A percentile compares a stretch with the other conserved stretches of the same genome.
These are phyloP conservation scores for Manacus vitellinus DNA, from an alignment of 2,113 vertebrate species.

Conservation along the genomic window DNA sequence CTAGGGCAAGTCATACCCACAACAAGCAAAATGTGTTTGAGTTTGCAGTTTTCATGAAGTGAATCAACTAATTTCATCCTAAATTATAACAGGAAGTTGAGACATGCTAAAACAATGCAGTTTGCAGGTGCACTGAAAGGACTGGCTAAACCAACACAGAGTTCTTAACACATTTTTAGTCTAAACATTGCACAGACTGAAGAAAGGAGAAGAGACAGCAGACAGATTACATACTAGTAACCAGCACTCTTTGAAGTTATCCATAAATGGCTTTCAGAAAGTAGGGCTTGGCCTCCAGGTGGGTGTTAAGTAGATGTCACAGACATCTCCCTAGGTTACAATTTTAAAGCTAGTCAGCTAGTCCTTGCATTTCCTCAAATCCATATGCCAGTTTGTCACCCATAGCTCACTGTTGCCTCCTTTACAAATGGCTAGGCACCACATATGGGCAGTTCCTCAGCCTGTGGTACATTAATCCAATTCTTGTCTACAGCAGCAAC, in stretches of 20 bases:
- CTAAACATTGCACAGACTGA: neutral
- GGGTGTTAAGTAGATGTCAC: neutral
- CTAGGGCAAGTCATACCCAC: neutral
- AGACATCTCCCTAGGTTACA: neutral
- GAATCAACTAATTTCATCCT: neutral
- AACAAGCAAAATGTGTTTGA: neutral
- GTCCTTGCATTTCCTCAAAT: neutral
- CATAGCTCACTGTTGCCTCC: neutral
- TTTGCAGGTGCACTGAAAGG: neutral
- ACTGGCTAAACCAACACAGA: neutral
- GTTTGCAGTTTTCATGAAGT: neutral
- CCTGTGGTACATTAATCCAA: neutral
- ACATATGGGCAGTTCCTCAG: rapidly evolving
- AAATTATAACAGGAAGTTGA: neutral
- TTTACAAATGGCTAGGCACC: neutral
- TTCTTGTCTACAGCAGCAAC: neutral
- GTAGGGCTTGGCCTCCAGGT: neutral
- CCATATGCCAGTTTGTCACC: neutral
- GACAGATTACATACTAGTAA: neutral
- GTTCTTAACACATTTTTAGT: neutral
- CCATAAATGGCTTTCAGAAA: neutral
- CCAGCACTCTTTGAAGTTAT: neutral
- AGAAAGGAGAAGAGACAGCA: neutral
- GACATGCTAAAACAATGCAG: neutral
- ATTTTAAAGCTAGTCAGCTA: neutral